phyloP scores from a whole-genome alignment of 2,797 vertebrate species.

The Vultur gryphus region DNA sequence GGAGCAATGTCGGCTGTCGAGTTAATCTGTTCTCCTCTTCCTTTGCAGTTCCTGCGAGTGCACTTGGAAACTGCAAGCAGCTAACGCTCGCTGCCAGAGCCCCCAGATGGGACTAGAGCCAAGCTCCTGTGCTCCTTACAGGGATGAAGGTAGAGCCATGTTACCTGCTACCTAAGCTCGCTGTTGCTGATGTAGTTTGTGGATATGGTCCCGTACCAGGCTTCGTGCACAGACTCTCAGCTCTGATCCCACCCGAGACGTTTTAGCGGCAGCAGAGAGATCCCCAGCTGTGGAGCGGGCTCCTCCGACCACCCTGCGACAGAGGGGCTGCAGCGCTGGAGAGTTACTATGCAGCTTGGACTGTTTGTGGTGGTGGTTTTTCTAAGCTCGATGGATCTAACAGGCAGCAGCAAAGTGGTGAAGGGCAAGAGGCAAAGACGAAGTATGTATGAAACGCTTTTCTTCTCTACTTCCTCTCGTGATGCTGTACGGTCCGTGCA shows the following conservation, averaged over 20 bases:
- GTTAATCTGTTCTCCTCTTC: constrained; percentile 38
- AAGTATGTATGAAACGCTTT: constrained; percentile 81
- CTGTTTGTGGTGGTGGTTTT: constrained; percentile 91
- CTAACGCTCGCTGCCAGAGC: not conserved
- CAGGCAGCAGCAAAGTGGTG: constrained; percentile 80
- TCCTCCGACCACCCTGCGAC: constrained; percentile 78
- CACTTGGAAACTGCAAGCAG: not conserved
- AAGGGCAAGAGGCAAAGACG: constrained; percentile 92
- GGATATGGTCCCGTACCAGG: constrained; percentile 65
- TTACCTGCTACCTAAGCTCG: constrained; percentile 72
- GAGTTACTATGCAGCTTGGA: constrained; percentile 98
- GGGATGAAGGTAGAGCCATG: constrained; percentile 79
- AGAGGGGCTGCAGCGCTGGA: constrained; percentile 80
- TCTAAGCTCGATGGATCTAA: constrained; percentile 90
- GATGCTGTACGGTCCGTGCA: not conserved
- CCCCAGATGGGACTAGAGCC: constrained; percentile 56
- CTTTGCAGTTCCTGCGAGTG: constrained; percentile 38
- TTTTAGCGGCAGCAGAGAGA: constrained; percentile 62
- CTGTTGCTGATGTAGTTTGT: constrained; percentile 47
- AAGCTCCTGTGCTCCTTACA: constrained; percentile 67
- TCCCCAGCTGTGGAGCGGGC: constrained; percentile 67
- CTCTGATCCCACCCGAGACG: constrained; percentile 70
- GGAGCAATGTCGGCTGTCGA: accelerated
- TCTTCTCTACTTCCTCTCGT: not conserved
- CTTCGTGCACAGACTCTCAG: constrained; percentile 74